Evolutionary conservation across 2,888 invertebrate species (phyloP).

Genomic region (Patella depressa): DNA sequence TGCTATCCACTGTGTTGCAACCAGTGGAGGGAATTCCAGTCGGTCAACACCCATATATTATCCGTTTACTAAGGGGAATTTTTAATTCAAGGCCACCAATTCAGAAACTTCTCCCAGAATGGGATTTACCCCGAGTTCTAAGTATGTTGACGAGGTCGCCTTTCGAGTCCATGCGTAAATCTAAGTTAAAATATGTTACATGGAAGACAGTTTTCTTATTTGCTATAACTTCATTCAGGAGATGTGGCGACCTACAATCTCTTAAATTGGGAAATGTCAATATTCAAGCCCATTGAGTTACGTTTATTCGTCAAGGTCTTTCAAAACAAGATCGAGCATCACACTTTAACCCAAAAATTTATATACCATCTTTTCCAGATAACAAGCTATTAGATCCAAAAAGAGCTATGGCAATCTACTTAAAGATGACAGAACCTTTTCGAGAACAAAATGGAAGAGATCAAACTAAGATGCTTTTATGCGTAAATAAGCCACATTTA

Average conservation of each 20-base stretch:
- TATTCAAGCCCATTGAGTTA: neutral
- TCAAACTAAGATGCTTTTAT: neutral
- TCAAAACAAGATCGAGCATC: constrained; percentile 1
- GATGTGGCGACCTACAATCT: neutral
- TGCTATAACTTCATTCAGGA: neutral
- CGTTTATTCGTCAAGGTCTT: constrained; percentile 3
- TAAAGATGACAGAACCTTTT: neutral
- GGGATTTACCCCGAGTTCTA: neutral
- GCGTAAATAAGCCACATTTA: constrained; percentile 2
- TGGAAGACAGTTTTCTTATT: neutral
- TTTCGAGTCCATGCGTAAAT: neutral
- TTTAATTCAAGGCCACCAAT: neutral
- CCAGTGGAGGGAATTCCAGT: neutral
- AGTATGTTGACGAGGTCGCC: neutral
- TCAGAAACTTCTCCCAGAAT: neutral
- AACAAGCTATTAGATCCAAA: neutral
- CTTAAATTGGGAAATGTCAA: neutral
- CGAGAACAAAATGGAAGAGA: neutral
- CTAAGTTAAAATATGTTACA: neutral
- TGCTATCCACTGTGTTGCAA: neutral
- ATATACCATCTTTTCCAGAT: constrained; percentile 3
- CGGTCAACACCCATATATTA: neutral
- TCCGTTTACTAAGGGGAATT: neutral
- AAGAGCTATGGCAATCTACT: neutral
- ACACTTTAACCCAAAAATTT: neutral